Evolutionary conservation across 2,797 vertebrate species (phyloP).

Genomic region (Tarsius wallacei): DNA sequence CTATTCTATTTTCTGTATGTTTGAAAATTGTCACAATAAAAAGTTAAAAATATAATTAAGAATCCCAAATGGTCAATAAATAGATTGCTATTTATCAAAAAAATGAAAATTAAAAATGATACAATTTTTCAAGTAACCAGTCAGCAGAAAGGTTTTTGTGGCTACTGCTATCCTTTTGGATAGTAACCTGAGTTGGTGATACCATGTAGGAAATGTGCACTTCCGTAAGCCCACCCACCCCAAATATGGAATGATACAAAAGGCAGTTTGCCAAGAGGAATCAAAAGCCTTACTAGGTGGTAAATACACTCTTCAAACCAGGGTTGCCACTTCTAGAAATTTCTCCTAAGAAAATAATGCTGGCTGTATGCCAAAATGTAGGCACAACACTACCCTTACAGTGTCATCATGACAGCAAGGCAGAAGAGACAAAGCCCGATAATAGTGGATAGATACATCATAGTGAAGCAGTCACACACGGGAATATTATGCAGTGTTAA

Average conservation of each 20-base stretch:
- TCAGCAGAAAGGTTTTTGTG: neutral
- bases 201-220: neutral
- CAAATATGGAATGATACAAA: neutral
- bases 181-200: neutral
- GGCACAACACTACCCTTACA: neutral
- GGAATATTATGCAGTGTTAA: neutral
- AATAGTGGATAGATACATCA: neutral
- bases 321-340: neutral
- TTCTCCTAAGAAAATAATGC: slow-evolving; percentile 7
- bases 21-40: slow-evolving; percentile 44
- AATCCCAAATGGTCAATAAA: neutral
- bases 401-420: neutral
- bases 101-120: slow-evolving; percentile 20
- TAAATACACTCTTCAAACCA: neutral
- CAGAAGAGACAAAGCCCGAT: neutral
- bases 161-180: neutral
- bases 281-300: neutral
- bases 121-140: neutral
- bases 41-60: slow-evolving; percentile 4
- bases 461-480: neutral
- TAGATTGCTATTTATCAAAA: neutral
- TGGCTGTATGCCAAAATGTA: neutral
- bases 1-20: neutral
- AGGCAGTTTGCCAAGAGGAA: neutral
- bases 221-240: neutral